Percentiles rank a stretch among this genome's conserved stretches.
These are phyloP conservation scores for Aix galericulata DNA, from an alignment of 2,113 vertebrate genomes.

Conservation along the genomic window DNA sequence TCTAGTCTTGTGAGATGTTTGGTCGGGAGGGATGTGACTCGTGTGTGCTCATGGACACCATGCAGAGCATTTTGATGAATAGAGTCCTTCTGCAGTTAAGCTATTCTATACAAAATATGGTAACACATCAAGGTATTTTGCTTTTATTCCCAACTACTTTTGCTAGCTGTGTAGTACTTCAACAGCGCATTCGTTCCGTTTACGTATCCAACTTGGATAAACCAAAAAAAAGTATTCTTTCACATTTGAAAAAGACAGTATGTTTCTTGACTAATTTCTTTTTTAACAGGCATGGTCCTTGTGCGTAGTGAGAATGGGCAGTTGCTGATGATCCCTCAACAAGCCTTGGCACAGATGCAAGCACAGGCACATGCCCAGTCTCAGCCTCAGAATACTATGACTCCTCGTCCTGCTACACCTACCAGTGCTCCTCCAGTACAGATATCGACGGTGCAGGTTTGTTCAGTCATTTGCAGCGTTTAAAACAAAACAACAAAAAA, in stretches of 20 bases:
- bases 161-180: neutral
- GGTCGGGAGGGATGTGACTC: neutral
- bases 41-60: neutral
- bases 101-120: neutral
- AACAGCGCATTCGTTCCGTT: neutral
- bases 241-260: neutral
- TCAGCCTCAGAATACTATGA: slow-evolving; percentile 90
- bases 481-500: neutral
- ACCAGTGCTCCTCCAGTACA: slow-evolving; percentile 90
- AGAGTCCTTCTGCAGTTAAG: neutral
- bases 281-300: slow-evolving; percentile 89
- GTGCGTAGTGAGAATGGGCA: slow-evolving; percentile 94
- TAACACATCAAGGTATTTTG: neutral
- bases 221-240: neutral
- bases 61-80: neutral
- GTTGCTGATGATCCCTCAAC: slow-evolving; percentile 93
- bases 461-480: neutral
- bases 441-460: slow-evolving; percentile 91
- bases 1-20: neutral
- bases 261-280: neutral
- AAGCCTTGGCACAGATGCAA: slow-evolving; percentile 93
- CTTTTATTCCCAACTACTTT: neutral
- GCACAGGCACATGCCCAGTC: slow-evolving; percentile 92
- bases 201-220: neutral
- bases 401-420: slow-evolving; percentile 88